Evolutionary conservation across 2,113 vertebrate species (phyloP).

Genomic region (Bostrychus sinensis): DNA sequence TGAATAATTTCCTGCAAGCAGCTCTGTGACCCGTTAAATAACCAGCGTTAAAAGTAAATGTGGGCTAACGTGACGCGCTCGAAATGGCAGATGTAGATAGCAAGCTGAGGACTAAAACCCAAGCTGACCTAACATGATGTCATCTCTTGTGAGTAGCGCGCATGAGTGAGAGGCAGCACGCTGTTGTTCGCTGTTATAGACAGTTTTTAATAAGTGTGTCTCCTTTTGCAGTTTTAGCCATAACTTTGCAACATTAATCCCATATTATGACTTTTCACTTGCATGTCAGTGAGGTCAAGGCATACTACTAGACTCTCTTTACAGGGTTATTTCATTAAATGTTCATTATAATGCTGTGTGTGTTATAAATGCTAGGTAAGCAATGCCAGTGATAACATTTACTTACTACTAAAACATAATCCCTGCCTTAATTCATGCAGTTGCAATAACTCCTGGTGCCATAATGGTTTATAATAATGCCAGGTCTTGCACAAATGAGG

Average conservation of each 20-base stretch:
- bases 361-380: background rate
- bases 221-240: background rate
- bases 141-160: constrained; percentile 62
- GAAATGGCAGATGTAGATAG: constrained; percentile 63
- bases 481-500: no score
- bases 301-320: background rate
- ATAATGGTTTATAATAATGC: background rate
- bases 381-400: background rate
- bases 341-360: background rate
- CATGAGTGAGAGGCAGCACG: constrained; percentile 63
- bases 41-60: constrained; percentile 34
- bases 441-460: no score
- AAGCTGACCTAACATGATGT: constrained; percentile 76
- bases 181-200: constrained; percentile 13
- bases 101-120: constrained; percentile 62
- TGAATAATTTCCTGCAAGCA: constrained; percentile 4
- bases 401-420: background rate
- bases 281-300: background rate
- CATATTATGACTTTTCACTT: background rate
- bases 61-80: constrained; percentile 45
- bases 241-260: background rate
- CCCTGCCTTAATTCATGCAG: background rate
- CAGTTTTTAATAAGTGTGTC: no score
- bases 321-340: background rate
- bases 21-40: constrained; percentile 25